Evolutionary conservation across 1,140 invertebrate species (phyloP).

Genomic region (Steinernema khuongi): DNA sequence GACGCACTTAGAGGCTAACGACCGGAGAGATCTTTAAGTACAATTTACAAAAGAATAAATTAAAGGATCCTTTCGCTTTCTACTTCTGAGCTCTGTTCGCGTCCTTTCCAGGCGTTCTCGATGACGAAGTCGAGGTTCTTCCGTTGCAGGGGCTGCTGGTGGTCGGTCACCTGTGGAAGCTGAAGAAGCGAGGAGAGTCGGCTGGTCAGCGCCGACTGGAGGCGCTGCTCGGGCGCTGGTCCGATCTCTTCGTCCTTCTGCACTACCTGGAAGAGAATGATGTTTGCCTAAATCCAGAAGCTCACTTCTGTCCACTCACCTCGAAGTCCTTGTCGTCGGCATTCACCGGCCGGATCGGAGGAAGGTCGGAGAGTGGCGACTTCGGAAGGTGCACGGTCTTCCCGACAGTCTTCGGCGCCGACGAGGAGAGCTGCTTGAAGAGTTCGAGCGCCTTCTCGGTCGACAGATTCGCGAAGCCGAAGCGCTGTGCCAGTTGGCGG

Average conservation of each 20-base stretch:
- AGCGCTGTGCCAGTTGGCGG: not conserved
- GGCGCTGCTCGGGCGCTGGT: not conserved
- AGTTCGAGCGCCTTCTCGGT: slow-evolving; percentile 6
- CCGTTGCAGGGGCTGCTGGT: not conserved
- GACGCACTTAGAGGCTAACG: no score
- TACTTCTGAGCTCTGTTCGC: not conserved
- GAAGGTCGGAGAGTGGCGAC: not conserved
- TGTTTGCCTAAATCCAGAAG: no score
- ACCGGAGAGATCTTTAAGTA: no score
- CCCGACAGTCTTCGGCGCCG: not conserved
- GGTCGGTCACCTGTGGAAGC: not conserved
- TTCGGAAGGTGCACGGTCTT: not conserved
- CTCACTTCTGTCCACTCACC: no score
- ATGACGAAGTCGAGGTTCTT: slow-evolving; percentile 4
- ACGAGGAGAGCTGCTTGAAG: slow-evolving; percentile 8
- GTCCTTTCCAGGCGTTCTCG: not conserved
- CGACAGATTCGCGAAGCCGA: slow-evolving; percentile 4
- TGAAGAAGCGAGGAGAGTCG: not conserved
- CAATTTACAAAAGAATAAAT: not conserved
- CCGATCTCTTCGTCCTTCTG: not conserved
- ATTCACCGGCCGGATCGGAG: not conserved
- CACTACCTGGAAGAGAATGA: no score
- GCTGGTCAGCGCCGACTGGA: not conserved
- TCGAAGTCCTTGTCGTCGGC: slow-evolving; percentile 6
- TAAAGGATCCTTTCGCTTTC: slow-evolving; percentile 2